Conservation (phyloP, 2,113 vertebrate species). For the Phycodurus eques region DNA sequence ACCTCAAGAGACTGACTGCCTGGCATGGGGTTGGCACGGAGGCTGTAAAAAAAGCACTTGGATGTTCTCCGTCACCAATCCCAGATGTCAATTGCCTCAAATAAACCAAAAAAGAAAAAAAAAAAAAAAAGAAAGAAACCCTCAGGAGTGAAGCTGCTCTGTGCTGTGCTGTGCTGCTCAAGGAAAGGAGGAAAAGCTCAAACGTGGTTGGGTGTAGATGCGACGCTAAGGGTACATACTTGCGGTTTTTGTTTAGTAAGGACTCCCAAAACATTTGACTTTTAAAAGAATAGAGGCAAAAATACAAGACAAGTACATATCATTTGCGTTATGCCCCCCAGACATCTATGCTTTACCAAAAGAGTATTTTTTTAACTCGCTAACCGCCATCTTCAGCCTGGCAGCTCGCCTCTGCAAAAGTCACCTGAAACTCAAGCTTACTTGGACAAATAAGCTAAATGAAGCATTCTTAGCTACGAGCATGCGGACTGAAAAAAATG, state of each 20-base stretch:
- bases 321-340: conserved; percentile 3
- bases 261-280: background rate
- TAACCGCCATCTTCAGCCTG: conserved; percentile 43
- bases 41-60: conserved; percentile 71
- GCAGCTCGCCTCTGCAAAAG: conserved; percentile 52
- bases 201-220: conserved; percentile 61
- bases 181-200: conserved; percentile 52
- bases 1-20: conserved; percentile 55
- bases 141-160: conserved; percentile 48
- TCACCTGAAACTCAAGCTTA: conserved; percentile 22
- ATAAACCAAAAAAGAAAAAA: background rate
- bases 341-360: conserved; percentile 43
- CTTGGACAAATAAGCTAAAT: conserved; percentile 22
- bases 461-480: conserved; percentile 16
- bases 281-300: background rate
- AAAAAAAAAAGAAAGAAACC: conserved; percentile 6
- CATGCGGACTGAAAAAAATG: conserved; percentile 17
- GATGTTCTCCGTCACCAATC: conserved; percentile 76
- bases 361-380: conserved; percentile 41
- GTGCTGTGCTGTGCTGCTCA: conserved; percentile 23
- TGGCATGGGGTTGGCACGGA: conserved; percentile 73
- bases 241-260: background rate
- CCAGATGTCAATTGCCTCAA: conserved; percentile 50
- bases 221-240: conserved; percentile 30
- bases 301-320: conserved; percentile 37